Conservation (phyloP, 2,888 invertebrate genomes). For the Cremastobaeus sp. region DNA sequence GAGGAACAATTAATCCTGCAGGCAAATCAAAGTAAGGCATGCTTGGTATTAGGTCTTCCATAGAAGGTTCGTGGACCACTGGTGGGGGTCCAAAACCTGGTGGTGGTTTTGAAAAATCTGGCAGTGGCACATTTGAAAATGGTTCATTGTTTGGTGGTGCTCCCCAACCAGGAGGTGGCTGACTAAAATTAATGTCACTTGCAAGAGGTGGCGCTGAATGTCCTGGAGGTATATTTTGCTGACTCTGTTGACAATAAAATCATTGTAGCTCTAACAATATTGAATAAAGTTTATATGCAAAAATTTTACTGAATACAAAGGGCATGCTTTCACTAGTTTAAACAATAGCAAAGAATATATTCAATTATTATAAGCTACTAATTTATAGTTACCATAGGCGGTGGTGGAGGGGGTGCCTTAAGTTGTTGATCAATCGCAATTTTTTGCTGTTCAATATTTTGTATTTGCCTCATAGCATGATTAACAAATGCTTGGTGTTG, state of each 20-base stretch:
- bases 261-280: no score
- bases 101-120: conserved; percentile 92
- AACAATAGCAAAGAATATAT: neutral
- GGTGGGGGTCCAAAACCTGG: conserved; percentile 84
- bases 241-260: conserved; percentile 61
- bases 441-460: conserved; percentile 89
- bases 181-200: conserved; percentile 80
- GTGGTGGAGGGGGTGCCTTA: conserved; percentile 78
- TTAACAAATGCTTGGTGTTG: conserved; percentile 97
- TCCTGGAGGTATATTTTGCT: conserved; percentile 70
- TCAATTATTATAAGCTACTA: neutral
- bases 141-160: conserved; percentile 76
- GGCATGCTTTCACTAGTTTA: no score
- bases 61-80: conserved; percentile 77
- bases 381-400: conserved; percentile 66
- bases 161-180: conserved; percentile 81
- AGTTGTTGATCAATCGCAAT: conserved; percentile 82
- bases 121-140: conserved; percentile 79
- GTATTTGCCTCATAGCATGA: conserved; percentile 93
- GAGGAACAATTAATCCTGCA: conserved; percentile 98
- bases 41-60: conserved; percentile 90
- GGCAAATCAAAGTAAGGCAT: conserved; percentile 98
- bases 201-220: conserved; percentile 79
- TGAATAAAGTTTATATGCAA: no score
- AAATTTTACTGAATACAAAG: no score